Conservation (phyloP, 2,113 vertebrate species). For the Microcebus jonahi region DNA sequence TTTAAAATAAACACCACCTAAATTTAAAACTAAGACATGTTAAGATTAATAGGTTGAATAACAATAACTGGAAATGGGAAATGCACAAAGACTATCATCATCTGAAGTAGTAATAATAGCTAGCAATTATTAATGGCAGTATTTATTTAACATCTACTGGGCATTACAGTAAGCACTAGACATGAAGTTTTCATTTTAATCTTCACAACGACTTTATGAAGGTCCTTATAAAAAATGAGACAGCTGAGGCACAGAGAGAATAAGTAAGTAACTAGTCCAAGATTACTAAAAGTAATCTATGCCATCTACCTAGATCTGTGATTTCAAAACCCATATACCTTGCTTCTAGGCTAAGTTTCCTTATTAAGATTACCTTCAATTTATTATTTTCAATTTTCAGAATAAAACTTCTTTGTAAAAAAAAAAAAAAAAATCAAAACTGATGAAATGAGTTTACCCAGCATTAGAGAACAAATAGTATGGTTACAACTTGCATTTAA, state of each 20-base stretch:
- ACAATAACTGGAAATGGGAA: background rate
- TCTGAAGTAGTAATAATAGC: background rate
- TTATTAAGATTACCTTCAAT: background rate
- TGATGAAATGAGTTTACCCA: conserved; percentile 12
- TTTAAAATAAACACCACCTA: conserved; percentile 26
- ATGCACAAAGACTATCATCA: background rate
- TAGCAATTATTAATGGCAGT: background rate
- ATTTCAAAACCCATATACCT: conserved; percentile 23
- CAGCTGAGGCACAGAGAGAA: background rate
- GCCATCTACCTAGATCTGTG: background rate
- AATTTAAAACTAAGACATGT: conserved; percentile 15
- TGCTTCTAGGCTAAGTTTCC: background rate
- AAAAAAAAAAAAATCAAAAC: background rate
- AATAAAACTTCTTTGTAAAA: conserved; percentile 32
- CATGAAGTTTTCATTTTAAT: conserved; percentile 21
- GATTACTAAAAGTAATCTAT: background rate
- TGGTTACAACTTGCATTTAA: conserved; percentile 21
- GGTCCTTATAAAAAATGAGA: background rate
- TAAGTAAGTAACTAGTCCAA: conserved; percentile 48
- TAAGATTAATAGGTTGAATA: background rate
- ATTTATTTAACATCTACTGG: background rate
- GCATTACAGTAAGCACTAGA: background rate
- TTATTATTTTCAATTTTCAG: conserved; percentile 33
- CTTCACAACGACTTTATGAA: conserved; percentile 10
- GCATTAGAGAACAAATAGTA: background rate